A percentile compares a stretch with the other conserved stretches of the same genome.
These are phyloP conservation scores for Scarus forsteni DNA, from an alignment of 2,797 vertebrate genomes.

Conservation along the genomic window DNA sequence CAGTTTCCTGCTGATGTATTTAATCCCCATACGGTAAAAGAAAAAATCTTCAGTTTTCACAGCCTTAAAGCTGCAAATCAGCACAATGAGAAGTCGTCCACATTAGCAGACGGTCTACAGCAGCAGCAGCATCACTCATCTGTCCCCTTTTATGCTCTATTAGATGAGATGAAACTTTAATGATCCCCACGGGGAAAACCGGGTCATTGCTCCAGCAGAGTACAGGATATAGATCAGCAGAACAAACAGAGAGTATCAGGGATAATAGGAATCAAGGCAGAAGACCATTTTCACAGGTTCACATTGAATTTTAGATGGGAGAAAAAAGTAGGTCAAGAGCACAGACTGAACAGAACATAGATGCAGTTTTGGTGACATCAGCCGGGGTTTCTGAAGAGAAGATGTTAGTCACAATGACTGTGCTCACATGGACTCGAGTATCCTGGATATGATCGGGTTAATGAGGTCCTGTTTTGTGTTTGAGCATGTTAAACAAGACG, in stretches of 20 bases:
- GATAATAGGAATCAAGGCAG: not conserved
- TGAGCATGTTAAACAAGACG: not conserved
- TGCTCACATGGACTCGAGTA: no score
- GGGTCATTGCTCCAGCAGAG: slow-evolving; percentile 30
- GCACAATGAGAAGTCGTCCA: not conserved
- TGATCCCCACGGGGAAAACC: slow-evolving; percentile 38
- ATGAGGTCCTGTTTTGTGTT: not conserved
- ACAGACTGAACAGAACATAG: no score
- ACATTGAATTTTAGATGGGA: not conserved
- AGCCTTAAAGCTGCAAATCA: not conserved
- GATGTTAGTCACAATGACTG: no score
- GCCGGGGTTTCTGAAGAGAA: no score
- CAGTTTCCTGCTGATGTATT: no score
- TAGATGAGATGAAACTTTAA: slow-evolving; percentile 57
- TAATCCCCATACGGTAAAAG: no score
- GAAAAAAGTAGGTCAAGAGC: not conserved
- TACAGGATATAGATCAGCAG: slow-evolving; percentile 20
- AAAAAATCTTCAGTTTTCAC: not conserved
- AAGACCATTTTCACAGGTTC: not conserved
- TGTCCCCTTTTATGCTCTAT: slow-evolving; percentile 33
- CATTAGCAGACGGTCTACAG: slow-evolving; percentile 8
- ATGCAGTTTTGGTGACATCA: no score
- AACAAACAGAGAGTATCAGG: not conserved
- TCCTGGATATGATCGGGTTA: no score
- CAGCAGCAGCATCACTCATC: slow-evolving; percentile 10